Percentiles rank a stretch among this genome's conserved stretches.
Evolutionary conservation across 2,888 invertebrate genomes (phyloP).

Genomic region (Scrobipalpa atriplicella): DNA sequence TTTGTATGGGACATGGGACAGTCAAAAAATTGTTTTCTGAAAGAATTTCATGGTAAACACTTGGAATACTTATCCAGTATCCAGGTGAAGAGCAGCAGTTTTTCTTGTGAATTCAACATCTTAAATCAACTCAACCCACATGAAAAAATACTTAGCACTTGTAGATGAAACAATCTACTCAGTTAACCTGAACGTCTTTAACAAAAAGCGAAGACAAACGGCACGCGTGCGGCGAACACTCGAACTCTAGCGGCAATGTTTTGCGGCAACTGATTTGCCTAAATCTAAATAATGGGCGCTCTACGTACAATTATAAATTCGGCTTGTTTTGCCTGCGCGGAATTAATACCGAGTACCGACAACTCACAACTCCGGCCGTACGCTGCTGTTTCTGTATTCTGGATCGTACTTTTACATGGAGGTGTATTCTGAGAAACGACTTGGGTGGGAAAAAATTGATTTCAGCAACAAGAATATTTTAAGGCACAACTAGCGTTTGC

Average conservation of each 20-base stretch:
- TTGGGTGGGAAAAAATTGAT: neutral
- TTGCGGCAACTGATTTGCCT: conserved; percentile 72
- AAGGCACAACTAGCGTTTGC: no score
- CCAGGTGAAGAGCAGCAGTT: no score
- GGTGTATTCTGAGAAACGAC: conserved; percentile 12
- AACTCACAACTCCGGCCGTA: conserved; percentile 41
- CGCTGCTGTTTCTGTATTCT: conserved; percentile 23
- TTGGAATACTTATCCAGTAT: no score
- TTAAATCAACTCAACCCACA: no score
- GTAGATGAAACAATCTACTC: no score
- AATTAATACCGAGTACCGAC: conserved; percentile 56
- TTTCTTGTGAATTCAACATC: no score
- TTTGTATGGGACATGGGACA: no score
- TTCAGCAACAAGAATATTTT: no score
- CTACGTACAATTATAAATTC: conserved; percentile 72
- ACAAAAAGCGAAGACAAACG: conserved; percentile 23
- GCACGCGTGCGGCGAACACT: conserved; percentile 23
- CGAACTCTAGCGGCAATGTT: conserved; percentile 55
- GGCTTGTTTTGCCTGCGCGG: conserved; percentile 61
- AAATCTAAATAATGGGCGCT: conserved; percentile 77
- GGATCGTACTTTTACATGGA: neutral
- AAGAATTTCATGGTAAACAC: no score
- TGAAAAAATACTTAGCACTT: no score
- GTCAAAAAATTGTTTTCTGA: no score
- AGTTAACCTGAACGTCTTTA: neutral